phyloP scores from a whole-genome alignment of 35 echinoderm and acorn worm species.

The Eucidaris tribuloides region DNA sequence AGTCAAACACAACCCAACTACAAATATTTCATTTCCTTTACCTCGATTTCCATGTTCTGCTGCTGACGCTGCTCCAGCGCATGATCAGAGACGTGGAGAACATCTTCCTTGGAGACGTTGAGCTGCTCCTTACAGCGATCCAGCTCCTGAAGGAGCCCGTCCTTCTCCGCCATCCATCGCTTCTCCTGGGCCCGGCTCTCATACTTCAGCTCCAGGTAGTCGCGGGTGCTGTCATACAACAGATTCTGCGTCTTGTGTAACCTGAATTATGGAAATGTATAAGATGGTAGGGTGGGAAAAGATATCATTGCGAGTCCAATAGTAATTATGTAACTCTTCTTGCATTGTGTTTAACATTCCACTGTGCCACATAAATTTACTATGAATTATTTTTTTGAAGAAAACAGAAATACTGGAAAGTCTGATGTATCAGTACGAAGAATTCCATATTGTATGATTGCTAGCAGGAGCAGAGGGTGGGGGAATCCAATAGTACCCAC shows the following conservation, averaged over 20 bases:
- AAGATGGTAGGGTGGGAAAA: too few species aligned
- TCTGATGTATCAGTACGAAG: too few species aligned
- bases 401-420: too few species aligned
- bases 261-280: constrained; percentile 10
- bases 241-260: constrained; percentile 89
- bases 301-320: too few species aligned
- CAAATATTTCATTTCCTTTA: neutral
- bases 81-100: constrained; percentile 76
- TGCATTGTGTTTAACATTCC: too few species aligned
- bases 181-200: constrained; percentile 73
- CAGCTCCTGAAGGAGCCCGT: constrained; percentile 74
- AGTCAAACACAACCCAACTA: too few species aligned
- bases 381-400: too few species aligned
- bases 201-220: constrained; percentile 91
- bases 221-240: constrained; percentile 90
- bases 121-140: constrained; percentile 89
- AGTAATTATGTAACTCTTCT: too few species aligned
- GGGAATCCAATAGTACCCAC: too few species aligned
- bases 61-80: constrained; percentile 69
- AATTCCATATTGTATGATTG: too few species aligned
- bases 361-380: too few species aligned
- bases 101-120: constrained; percentile 88
- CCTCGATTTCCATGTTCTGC: constrained; percentile 83
- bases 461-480: too few species aligned
- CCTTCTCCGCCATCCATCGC: constrained; percentile 96